These are phyloP conservation scores for Caenorhabditis latens DNA, from an alignment of 1,140 invertebrate species.

Conservation along the genomic window DNA sequence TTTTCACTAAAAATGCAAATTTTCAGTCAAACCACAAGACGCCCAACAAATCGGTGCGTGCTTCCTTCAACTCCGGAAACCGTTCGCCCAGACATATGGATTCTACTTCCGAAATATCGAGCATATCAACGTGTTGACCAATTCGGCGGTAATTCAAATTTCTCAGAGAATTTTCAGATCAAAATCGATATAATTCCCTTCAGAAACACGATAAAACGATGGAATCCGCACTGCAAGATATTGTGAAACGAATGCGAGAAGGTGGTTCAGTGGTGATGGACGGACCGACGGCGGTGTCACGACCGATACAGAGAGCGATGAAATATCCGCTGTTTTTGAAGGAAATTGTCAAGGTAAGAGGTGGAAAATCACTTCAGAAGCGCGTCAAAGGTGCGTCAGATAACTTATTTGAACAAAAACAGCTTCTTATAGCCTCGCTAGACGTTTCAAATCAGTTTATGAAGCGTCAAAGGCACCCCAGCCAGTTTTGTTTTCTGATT, in stretches of 20 bases:
- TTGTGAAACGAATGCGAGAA: constrained; percentile 68
- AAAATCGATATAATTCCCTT: constrained; percentile 1
- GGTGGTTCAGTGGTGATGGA: constrained; percentile 71
- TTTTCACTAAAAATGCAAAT: neutral
- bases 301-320: constrained; percentile 72
- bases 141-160: constrained; percentile 65
- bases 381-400: too few relatives aligned
- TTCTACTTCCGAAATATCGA: constrained; percentile 72
- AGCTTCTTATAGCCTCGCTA: too few relatives aligned
- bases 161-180: too few relatives aligned
- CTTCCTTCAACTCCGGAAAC: constrained; percentile 71
- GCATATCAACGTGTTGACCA: constrained; percentile 68
- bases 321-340: constrained; percentile 74
- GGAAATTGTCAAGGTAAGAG: constrained; percentile 71
- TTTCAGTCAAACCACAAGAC: constrained; percentile 59
- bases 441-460: too few relatives aligned
- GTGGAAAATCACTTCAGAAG: neutral
- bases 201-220: constrained; percentile 66
- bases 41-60: constrained; percentile 64
- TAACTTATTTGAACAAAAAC: too few relatives aligned
- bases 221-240: constrained; percentile 64
- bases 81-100: constrained; percentile 70
- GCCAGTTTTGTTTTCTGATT: too few relatives aligned
- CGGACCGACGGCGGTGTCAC: constrained; percentile 69
- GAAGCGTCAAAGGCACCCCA: too few relatives aligned